phyloP scores from a whole-genome alignment of 2,888 invertebrate genomes.

The Noctua janthe region DNA sequence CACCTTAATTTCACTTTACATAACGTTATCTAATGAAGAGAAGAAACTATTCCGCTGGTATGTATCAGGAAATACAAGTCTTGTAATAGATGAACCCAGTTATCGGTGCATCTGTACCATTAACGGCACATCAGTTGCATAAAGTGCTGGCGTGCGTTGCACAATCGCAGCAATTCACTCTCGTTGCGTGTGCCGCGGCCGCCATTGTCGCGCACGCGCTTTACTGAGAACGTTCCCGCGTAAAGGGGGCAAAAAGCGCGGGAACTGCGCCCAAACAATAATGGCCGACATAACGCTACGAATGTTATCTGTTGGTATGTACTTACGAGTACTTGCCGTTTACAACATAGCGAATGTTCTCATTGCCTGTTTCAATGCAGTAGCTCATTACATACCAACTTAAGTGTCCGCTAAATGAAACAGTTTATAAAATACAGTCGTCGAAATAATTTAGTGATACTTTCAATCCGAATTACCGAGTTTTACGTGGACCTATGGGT shows the following conservation, averaged over 20 bases:
- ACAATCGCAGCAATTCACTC: conserved; percentile 88
- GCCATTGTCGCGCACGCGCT: conserved; percentile 89
- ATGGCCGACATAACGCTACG: conserved; percentile 88
- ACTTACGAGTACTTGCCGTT: conserved; percentile 69
- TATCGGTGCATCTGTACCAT: conserved; percentile 83
- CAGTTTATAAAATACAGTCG: conserved; percentile 24
- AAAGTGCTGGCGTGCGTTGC: conserved; percentile 81
- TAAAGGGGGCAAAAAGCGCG: conserved; percentile 88
- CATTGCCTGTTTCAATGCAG: conserved; percentile 76
- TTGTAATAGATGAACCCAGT: conserved; percentile 75
- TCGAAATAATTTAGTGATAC: conserved; percentile 2
- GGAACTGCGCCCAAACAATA: conserved; percentile 86
- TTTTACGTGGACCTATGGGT: too few species aligned
- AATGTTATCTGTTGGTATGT: conserved; percentile 84
- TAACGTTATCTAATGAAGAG: conserved; percentile 57
- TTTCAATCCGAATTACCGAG: too few species aligned
- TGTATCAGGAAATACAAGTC: conserved; percentile 74
- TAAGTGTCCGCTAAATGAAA: conserved; percentile 36
- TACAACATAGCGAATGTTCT: conserved; percentile 85
- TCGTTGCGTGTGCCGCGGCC: conserved; percentile 81
- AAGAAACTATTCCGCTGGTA: conserved; percentile 54
- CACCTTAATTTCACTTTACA: conserved; percentile 50
- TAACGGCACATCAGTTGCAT: conserved; percentile 88
- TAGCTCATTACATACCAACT: conserved; percentile 55
- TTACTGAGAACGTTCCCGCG: conserved; percentile 90